phyloP scores from a whole-genome alignment of 1,140 invertebrate species.

The Meloidogyne floridensis region DNA sequence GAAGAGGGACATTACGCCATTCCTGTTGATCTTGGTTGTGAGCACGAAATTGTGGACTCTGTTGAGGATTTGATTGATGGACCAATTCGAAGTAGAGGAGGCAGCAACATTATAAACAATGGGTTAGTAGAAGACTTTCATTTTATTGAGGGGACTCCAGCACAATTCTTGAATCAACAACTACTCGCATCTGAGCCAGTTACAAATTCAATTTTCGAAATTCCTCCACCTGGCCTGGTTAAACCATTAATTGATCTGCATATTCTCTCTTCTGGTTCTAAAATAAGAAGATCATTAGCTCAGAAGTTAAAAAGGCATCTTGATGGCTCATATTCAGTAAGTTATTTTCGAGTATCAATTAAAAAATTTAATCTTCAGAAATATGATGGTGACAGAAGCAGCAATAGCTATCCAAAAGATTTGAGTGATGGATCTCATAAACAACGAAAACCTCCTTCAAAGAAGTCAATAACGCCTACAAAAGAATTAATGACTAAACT shows the following conservation, averaged over 20 bases:
- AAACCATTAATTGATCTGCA: conserved; percentile 23
- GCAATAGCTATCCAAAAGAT: conserved; percentile 34
- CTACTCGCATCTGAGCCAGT: neutral
- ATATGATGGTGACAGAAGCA: conserved; percentile 41
- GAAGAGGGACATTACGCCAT: conserved; percentile 28
- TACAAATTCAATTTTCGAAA: neutral
- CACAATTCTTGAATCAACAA: conserved; percentile 29
- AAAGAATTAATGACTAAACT: neutral
- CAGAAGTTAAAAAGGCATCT: conserved; percentile 32
- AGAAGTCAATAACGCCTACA: neutral
- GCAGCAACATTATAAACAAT: conserved; percentile 4
- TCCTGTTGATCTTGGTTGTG: conserved; percentile 26
- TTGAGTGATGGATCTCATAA: conserved; percentile 18
- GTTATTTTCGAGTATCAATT: conserved; percentile 2
- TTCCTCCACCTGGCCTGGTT: conserved; percentile 32
- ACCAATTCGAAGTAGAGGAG: conserved; percentile 12
- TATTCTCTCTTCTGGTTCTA: conserved; percentile 13
- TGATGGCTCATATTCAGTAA: conserved; percentile 37
- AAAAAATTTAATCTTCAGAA: conserved; percentile 30
- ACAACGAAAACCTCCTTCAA: neutral
- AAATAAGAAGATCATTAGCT: conserved; percentile 27
- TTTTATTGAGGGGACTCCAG: conserved; percentile 27
- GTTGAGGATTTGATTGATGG: conserved; percentile 22
- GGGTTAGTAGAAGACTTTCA: conserved; percentile 21
- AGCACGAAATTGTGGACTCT: neutral